Evolutionary conservation across 2,113 vertebrate genomes (phyloP).

Genomic region (Synodontis membranacea): DNA sequence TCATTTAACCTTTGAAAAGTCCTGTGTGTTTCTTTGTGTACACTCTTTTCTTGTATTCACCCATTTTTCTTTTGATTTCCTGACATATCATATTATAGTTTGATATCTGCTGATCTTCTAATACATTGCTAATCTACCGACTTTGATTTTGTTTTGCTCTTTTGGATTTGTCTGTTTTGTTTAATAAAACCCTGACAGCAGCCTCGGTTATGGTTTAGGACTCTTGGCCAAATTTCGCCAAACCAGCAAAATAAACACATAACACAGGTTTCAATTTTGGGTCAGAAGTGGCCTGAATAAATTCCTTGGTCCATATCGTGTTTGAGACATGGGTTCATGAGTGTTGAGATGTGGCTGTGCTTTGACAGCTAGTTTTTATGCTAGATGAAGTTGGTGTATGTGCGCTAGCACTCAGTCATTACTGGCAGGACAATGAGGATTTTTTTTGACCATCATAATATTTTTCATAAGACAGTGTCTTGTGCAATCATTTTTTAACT

Average conservation of each 20-base stretch:
- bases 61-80: no score
- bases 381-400: conserved; percentile 11
- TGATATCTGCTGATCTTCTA: background rate
- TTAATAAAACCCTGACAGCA: background rate
- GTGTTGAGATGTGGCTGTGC: background rate
- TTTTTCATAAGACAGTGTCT: background rate
- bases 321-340: background rate
- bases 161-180: background rate
- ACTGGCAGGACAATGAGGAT: background rate
- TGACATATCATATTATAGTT: background rate
- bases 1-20: background rate
- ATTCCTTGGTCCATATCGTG: background rate
- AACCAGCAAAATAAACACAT: background rate
- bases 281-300: background rate
- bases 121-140: background rate
- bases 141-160: background rate
- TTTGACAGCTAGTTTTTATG: background rate
- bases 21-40: background rate
- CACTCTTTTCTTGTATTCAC: background rate
- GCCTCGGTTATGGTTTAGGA: background rate
- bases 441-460: background rate
- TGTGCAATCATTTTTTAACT: background rate
- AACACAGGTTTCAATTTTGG: background rate
- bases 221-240: background rate
- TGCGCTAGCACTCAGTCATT: background rate